phyloP scores from a whole-genome alignment of 2,888 invertebrate genomes.

The Meteorus cinctellus region DNA sequence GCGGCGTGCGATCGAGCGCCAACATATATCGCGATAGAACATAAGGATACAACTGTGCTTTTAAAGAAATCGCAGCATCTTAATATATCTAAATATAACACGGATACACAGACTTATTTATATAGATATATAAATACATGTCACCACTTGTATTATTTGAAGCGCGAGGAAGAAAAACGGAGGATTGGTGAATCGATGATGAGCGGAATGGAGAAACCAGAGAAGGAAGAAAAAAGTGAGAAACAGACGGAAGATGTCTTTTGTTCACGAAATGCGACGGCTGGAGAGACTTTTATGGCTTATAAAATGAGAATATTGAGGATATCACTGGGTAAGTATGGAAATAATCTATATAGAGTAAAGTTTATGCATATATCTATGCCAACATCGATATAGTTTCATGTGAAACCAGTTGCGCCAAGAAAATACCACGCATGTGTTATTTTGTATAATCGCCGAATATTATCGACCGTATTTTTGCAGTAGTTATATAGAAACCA shows the following conservation, averaged over 20 bases:
- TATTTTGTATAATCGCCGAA: not conserved
- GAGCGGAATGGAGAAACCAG: constrained; percentile 32
- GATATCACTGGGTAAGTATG: not conserved
- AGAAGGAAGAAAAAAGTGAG: constrained; percentile 33
- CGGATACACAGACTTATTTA: constrained; percentile 35
- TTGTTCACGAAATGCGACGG: not conserved
- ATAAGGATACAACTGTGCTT: not conserved
- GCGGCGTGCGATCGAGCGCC: not conserved
- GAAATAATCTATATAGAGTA: not conserved
- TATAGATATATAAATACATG: constrained; percentile 50
- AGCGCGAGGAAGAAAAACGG: constrained; percentile 14
- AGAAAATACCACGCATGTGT: not conserved
- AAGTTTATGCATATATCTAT: not conserved
- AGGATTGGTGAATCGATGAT: constrained; percentile 4
- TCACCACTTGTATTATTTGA: constrained; percentile 36
- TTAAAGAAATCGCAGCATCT: not conserved
- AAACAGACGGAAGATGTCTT: not conserved
- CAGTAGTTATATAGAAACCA: too few relatives aligned
- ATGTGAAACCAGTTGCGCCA: not conserved
- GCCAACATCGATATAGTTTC: not conserved
- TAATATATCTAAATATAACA: not conserved
- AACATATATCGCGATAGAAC: constrained; percentile 6
- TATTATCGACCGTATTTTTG: not conserved
- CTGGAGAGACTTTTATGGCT: not conserved
- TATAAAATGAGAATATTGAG: not conserved